phyloP scores from a whole-genome alignment of 2,888 invertebrate species.

The Caenorhabditis becei region DNA sequence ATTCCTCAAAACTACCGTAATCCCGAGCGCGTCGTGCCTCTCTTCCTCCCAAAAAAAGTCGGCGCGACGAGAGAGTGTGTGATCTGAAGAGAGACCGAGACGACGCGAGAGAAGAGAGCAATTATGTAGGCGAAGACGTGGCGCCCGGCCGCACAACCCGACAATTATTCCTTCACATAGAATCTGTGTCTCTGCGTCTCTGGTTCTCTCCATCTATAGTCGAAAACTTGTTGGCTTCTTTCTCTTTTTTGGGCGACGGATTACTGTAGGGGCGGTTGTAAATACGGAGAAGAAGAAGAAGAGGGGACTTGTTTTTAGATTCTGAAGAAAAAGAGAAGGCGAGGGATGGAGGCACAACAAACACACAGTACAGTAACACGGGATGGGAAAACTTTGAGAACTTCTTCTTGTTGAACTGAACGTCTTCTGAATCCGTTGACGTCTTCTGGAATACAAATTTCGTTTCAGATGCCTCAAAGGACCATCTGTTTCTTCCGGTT shows the following conservation, averaged over 20 bases:
- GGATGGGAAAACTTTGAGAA: neutral
- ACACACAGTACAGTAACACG: neutral
- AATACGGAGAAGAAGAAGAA: slow-evolving; percentile 37
- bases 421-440: too few relatives aligned
- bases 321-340: neutral
- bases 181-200: slow-evolving; percentile 16
- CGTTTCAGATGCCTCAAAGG: too few relatives aligned
- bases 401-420: too few relatives aligned
- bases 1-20: slow-evolving; percentile 54
- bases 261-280: slow-evolving; percentile 50
- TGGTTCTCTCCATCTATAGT: slow-evolving; percentile 45
- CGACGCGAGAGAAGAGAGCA: slow-evolving; percentile 40
- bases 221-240: slow-evolving; percentile 39
- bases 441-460: too few relatives aligned
- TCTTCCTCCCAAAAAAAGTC: neutral
- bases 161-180: slow-evolving; percentile 60
- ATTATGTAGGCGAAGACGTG: slow-evolving; percentile 31
- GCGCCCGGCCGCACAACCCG: slow-evolving; percentile 26
- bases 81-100: slow-evolving; percentile 21
- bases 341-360: neutral
- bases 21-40: neutral
- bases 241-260: slow-evolving; percentile 20
- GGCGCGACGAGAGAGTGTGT: slow-evolving; percentile 32
- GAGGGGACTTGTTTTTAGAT: slow-evolving; percentile 37
- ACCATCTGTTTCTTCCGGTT: too few relatives aligned